Evolutionary conservation across 2,797 vertebrate genomes (phyloP).

Genomic region (Chloroceryle amazona): DNA sequence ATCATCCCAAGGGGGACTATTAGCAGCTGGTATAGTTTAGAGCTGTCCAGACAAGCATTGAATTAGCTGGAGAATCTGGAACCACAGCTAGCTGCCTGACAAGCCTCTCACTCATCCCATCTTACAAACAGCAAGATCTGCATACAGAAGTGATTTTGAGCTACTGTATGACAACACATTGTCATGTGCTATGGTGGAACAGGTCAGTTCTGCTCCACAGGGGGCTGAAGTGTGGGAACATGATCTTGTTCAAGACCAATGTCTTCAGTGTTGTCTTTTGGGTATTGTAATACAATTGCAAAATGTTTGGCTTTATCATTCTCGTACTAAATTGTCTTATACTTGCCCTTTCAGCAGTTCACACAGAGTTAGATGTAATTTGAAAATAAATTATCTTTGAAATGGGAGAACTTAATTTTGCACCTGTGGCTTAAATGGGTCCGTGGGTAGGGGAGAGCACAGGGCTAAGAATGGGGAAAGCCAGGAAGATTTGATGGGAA

Average conservation of each 20-base stretch:
- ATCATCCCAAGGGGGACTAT: neutral
- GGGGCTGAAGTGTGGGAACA: neutral
- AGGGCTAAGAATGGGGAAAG: neutral
- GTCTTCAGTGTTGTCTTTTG: neutral
- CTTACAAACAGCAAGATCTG: neutral
- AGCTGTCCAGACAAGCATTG: slow-evolving; percentile 34
- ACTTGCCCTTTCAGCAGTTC: neutral
- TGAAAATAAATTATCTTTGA: neutral
- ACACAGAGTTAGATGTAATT: neutral
- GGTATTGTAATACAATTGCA: neutral
- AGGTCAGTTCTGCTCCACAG: neutral
- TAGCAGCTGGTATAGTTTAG: slow-evolving; percentile 31
- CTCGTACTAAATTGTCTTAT: neutral
- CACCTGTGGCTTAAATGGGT: neutral
- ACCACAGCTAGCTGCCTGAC: neutral
- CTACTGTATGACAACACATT: neutral
- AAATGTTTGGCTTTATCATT: slow-evolving; percentile 11
- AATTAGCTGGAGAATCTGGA: slow-evolving; percentile 35
- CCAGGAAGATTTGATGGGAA: neutral
- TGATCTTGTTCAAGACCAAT: neutral
- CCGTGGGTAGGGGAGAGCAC: neutral
- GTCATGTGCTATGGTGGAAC: neutral
- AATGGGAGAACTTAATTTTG: neutral
- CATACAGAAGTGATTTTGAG: neutral
- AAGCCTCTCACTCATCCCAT: neutral